Evolutionary conservation across 2,113 vertebrate genomes (phyloP), one percentile per base, ranked within the genome.

Genomic region (Malurus alboscapulatus): DNA sequence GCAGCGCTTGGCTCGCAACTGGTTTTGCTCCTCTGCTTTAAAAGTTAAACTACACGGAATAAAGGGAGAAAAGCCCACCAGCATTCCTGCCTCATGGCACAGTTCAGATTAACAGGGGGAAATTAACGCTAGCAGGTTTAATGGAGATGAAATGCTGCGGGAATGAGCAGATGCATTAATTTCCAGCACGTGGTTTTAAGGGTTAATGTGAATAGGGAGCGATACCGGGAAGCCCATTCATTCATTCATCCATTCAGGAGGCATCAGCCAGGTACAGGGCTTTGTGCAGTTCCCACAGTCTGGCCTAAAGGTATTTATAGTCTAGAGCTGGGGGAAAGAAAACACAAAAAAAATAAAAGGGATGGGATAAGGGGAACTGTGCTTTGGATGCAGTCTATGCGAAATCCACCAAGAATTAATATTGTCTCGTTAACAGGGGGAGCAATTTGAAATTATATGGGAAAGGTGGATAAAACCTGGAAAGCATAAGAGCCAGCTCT

Each of bases 381-480:
- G 3, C 67, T 84, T 92, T 92, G 84, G 84, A 94, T 93, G 55
- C 11, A 22, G 76, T 66, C 71, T 55, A 32, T 2, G 6, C 81
- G 73, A 96, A 94, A 92, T 85, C 71, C 87, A 87, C 65, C 48
- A 5, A 42, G 87, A 85, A 87, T 85, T 72, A 88, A 92, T 69
- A 90, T 69, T 88, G 84, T 90, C 96, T 88, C 51, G 4, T 95
- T 96, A 96, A 93, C 80, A 83, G 72, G 40, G 61, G 65, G 76
- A 95, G 76, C 24, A 69, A 88, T 93, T 90, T 91, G 87, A 83
- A 95, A 94, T 88, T 89, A 48, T 80, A 92, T 63, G 72, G 79
- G 93, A 84, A 94, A 96, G 93, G 91, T 96, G 89, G 82, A 54
- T 94, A 94, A 96, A 96, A 94, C 95, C 96, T 93, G 96, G 90